Percentiles rank a stretch among this genome's conserved stretches.
These are phyloP conservation scores for Chelonus formosanus DNA, from an alignment of 2,888 invertebrate species.

Conservation along the genomic window DNA sequence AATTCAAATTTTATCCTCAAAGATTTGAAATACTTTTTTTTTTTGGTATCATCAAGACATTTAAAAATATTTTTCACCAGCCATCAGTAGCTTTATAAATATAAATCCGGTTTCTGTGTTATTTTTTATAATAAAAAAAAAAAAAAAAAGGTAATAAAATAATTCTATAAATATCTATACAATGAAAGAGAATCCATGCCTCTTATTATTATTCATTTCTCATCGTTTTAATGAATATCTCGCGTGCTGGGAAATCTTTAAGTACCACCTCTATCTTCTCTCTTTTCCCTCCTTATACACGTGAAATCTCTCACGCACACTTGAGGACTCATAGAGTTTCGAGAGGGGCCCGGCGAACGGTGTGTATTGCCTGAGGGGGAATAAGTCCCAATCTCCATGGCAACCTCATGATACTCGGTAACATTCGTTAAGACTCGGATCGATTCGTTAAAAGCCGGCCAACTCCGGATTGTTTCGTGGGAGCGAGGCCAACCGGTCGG, in stretches of 20 bases:
- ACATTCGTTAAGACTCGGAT: constrained; percentile 38
- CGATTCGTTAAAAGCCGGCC: constrained; percentile 44
- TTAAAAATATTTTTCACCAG: too few relatives aligned
- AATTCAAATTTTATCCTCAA: too few relatives aligned
- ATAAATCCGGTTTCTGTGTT: constrained; percentile 22
- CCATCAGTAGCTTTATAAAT: neutral
- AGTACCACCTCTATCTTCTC: constrained; percentile 5
- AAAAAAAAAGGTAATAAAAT: neutral
- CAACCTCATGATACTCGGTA: constrained; percentile 48
- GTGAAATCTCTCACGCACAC: constrained; percentile 12
- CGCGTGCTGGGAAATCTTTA: constrained; percentile 24
- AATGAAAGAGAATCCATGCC: constrained; percentile 16
- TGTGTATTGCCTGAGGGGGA: constrained; percentile 31
- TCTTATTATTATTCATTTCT: constrained; percentile 25
- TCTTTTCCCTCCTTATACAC: constrained; percentile 4
- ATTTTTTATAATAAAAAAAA: neutral
- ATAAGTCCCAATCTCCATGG: constrained; percentile 49
- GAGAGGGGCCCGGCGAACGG: constrained; percentile 4
- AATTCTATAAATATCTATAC: neutral
- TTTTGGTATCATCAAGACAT: too few relatives aligned
- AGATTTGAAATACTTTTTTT: too few relatives aligned
- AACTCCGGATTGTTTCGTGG: constrained; percentile 46
- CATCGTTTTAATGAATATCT: constrained; percentile 27
- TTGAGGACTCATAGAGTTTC: neutral
- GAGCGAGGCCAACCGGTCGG: constrained; percentile 62